Evolutionary conservation across 2,888 invertebrate species (phyloP).

Genomic region (Blomia tropicalis): DNA sequence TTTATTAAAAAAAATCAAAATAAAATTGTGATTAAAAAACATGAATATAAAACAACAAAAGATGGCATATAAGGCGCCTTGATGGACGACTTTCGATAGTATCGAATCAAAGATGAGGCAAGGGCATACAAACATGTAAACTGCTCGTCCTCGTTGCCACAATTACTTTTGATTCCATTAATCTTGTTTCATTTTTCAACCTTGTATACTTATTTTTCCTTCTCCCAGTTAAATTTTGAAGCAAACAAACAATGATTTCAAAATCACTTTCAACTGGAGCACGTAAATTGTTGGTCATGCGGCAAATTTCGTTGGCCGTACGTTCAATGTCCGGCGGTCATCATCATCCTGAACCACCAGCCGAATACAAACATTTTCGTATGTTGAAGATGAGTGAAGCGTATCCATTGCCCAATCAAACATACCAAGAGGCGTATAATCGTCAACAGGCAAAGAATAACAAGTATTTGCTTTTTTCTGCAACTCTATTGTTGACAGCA

Average conservation of each 20-base stretch:
- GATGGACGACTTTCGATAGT: too few relatives aligned
- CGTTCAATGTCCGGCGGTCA: background rate
- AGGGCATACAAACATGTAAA: too few relatives aligned
- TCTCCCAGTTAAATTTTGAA: too few relatives aligned
- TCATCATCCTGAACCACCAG: slow-evolving; percentile 12
- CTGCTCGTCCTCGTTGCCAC: too few relatives aligned
- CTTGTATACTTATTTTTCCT: too few relatives aligned
- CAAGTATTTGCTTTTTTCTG: slow-evolving; percentile 39
- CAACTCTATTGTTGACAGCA: slow-evolving; percentile 11
- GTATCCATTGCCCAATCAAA: slow-evolving; percentile 54
- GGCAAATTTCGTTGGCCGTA: background rate
- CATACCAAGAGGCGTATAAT: slow-evolving; percentile 54
- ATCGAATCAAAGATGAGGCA: too few relatives aligned
- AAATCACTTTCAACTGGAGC: too few relatives aligned
- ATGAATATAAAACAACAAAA: background rate
- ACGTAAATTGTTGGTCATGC: background rate
- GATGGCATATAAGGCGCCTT: too few relatives aligned
- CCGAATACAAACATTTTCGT: slow-evolving; percentile 7
- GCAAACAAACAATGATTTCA: too few relatives aligned
- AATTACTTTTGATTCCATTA: too few relatives aligned
- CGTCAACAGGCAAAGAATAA: slow-evolving; percentile 54
- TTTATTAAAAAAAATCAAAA: background rate
- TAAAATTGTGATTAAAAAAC: background rate
- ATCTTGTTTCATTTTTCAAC: too few relatives aligned
- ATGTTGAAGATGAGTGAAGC: slow-evolving; percentile 50